phyloP scores from a whole-genome alignment of 2,113 vertebrate genomes.

The Scomber colias region DNA sequence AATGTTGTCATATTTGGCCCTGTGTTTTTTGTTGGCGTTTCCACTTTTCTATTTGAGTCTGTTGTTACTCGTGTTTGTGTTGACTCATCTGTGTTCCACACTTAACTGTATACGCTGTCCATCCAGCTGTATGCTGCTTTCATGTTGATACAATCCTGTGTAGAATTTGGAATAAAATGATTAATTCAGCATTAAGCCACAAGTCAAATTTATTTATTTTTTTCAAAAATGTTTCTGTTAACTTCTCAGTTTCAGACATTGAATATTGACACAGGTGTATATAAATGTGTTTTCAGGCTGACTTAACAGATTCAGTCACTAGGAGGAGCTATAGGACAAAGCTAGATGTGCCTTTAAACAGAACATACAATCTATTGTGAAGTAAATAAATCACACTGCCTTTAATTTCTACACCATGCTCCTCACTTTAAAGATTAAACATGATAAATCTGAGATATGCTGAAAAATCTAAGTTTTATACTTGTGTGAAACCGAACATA shows the following conservation, averaged over 20 bases:
- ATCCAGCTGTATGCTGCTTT: not conserved
- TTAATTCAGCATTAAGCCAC: not conserved
- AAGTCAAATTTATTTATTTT: not conserved
- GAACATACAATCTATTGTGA: not conserved
- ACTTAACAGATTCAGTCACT: not conserved
- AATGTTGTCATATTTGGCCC: too few relatives aligned
- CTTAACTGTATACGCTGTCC: not conserved
- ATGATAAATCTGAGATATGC: not conserved
- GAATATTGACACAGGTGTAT: too few relatives aligned
- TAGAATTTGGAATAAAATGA: conserved; percentile 45
- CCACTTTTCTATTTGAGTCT: not conserved
- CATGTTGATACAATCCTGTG: conserved; percentile 6
- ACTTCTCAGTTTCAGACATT: too few relatives aligned
- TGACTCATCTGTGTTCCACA: not conserved
- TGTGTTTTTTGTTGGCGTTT: not conserved
- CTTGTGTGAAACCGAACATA: not conserved
- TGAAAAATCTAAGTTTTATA: not conserved
- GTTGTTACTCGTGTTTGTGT: not conserved
- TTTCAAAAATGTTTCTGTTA: too few relatives aligned
- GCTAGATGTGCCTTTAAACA: not conserved
- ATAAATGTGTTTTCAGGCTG: not conserved
- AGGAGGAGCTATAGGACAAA: conserved; percentile 33
- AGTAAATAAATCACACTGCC: not conserved
- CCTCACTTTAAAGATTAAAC: not conserved
- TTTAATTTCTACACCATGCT: not conserved